Evolutionary conservation across 2,888 invertebrate species (phyloP).

Genomic region (Coelogynopora nodosa): DNA sequence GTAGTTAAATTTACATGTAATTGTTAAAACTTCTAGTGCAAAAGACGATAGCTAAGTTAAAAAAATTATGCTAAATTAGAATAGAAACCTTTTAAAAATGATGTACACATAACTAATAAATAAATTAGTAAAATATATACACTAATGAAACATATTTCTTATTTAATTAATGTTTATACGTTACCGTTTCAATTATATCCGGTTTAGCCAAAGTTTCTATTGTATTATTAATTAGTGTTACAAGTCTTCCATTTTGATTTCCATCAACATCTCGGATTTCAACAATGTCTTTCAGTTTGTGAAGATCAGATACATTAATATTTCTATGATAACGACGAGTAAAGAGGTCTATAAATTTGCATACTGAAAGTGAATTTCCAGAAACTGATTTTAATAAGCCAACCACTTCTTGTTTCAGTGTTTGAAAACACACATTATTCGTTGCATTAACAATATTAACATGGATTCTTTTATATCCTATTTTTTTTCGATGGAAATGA

Average conservation of each 20-base stretch:
- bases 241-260: slow-evolving; percentile 36
- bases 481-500: slow-evolving; percentile 75
- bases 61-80: no score
- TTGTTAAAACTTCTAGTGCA: no score
- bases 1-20: no score
- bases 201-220: not conserved
- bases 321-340: slow-evolving; percentile 72
- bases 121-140: not conserved
- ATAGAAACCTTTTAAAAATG: no score
- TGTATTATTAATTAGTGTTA: not conserved
- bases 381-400: slow-evolving; percentile 74
- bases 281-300: slow-evolving; percentile 72
- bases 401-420: slow-evolving; percentile 68
- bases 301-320: slow-evolving; percentile 64
- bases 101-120: no score
- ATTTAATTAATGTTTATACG: no score
- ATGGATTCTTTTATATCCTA: slow-evolving; percentile 76
- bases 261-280: slow-evolving; percentile 64
- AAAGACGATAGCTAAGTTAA: no score
- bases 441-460: slow-evolving; percentile 62
- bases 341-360: slow-evolving; percentile 77
- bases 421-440: slow-evolving; percentile 38
- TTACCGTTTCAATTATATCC: not conserved
- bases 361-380: slow-evolving; percentile 71
- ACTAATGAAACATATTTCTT: no score